phyloP scores from a whole-genome alignment of 2,888 invertebrate species.

The Pachymerium ferrugineum region DNA sequence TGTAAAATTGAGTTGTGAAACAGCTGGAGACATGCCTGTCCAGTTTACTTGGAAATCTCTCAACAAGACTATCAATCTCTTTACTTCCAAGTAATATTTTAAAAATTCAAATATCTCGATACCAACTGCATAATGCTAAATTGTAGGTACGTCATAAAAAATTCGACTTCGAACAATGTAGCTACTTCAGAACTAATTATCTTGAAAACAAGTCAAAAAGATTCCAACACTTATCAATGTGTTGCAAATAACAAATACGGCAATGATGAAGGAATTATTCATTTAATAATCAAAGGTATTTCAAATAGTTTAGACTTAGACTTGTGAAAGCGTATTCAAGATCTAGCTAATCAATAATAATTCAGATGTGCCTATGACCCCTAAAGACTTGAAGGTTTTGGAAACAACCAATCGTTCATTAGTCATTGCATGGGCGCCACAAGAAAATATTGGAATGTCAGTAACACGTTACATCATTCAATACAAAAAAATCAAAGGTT shows the following conservation, averaged over 20 bases:
- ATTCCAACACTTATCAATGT: slow-evolving; percentile 19
- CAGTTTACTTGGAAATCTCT: slow-evolving; percentile 44
- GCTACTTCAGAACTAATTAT: not conserved
- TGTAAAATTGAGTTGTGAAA: slow-evolving; percentile 45
- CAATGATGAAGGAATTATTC: not conserved
- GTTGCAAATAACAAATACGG: not conserved
- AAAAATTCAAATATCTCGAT: not conserved
- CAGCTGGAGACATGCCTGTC: slow-evolving; percentile 46
- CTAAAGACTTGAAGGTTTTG: slow-evolving; percentile 1
- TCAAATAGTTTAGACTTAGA: too few relatives aligned
- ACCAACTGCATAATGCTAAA: not conserved
- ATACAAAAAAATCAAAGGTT: slow-evolving; percentile 1
- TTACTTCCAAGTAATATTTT: not conserved
- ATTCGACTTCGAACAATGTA: not conserved
- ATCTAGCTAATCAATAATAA: too few relatives aligned
- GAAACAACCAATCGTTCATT: slow-evolving; percentile 16
- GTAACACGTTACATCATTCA: slow-evolving; percentile 27
- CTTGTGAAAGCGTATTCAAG: too few relatives aligned
- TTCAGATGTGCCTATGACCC: not conserved
- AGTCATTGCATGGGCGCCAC: not conserved
- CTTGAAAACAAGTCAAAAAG: not conserved
- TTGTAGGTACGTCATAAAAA: not conserved
- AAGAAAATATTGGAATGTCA: not conserved
- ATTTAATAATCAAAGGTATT: slow-evolving; percentile 5
- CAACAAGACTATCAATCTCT: not conserved